Evolutionary conservation across 2,797 vertebrate genomes (phyloP).

Genomic region (Enteromius fasciolatus): DNA sequence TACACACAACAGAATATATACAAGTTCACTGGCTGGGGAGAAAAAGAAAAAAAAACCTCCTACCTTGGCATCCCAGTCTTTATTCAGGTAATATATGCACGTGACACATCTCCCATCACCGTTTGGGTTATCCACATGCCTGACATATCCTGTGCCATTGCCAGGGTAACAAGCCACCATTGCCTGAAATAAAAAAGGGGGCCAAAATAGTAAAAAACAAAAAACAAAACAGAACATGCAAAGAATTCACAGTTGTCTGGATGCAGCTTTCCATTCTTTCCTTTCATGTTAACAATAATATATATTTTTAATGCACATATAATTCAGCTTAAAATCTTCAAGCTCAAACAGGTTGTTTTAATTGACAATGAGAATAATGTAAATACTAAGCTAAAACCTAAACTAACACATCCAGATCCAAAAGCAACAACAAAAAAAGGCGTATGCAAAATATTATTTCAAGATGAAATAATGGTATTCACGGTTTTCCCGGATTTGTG

Average conservation of each 20-base stretch:
- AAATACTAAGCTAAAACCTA: neutral
- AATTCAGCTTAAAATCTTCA: too few species aligned
- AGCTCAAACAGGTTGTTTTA: too few species aligned
- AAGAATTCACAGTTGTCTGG: neutral
- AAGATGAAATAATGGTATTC: neutral
- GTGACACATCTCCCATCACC: constrained; percentile 90
- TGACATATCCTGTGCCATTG: constrained; percentile 87
- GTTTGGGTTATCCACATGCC: constrained; percentile 89
- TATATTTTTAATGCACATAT: too few species aligned
- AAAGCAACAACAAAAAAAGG: neutral
- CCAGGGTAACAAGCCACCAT: constrained; percentile 92
- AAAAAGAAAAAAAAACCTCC: constrained; percentile 17
- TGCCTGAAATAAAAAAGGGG: constrained; percentile 71
- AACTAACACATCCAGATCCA: neutral
- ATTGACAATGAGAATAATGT: neutral
- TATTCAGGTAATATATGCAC: constrained; percentile 92
- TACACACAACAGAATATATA: neutral
- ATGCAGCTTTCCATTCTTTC: neutral
- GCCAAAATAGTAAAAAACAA: neutral
- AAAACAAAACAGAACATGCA: neutral
- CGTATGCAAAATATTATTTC: neutral
- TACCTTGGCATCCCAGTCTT: constrained; percentile 89
- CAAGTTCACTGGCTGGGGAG: neutral
- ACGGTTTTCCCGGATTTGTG: neutral
- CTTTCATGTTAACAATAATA: neutral